These are phyloP conservation scores for Coccyzus lansbergi DNA, from an alignment of 2,797 vertebrate species.

Conservation along the genomic window DNA sequence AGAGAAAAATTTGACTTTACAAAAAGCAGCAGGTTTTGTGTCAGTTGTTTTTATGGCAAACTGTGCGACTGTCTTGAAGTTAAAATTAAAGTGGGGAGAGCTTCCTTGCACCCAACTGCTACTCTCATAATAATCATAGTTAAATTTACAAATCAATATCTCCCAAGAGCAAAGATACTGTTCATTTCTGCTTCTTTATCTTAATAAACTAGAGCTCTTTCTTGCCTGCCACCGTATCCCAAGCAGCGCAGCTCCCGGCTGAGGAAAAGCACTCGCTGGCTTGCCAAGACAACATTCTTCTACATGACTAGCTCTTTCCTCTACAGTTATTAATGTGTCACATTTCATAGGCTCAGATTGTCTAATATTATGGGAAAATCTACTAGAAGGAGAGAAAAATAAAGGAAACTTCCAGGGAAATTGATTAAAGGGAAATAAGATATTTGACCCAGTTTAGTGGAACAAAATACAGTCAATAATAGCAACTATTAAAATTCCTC, in stretches of 20 bases:
- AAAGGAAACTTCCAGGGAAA: conserved; percentile 72
- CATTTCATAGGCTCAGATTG: conserved; percentile 60
- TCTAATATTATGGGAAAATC: conserved; percentile 72
- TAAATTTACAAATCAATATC: not conserved
- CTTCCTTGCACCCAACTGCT: not conserved
- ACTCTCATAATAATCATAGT: not conserved
- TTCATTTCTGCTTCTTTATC: not conserved
- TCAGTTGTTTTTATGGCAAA: not conserved
- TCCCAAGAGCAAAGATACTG: not conserved
- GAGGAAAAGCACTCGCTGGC: conserved; percentile 20
- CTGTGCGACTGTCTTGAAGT: not conserved
- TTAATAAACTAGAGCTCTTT: not conserved
- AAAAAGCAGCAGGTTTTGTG: not conserved
- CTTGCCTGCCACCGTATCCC: conserved; percentile 24
- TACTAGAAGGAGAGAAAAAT: conserved; percentile 69
- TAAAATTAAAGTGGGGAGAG: not conserved
- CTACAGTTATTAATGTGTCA: conserved; percentile 66
- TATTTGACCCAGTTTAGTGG: conserved; percentile 45
- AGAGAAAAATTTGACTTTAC: not conserved
- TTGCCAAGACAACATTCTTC: conserved; percentile 70
- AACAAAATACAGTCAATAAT: conserved; percentile 53
- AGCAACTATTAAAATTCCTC: conserved; percentile 55
- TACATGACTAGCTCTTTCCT: conserved; percentile 71
- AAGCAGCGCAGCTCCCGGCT: conserved; percentile 16
- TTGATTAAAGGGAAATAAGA: conserved; percentile 70